Conservation (phyloP, 2,797 vertebrate genomes). For the Sphenopsis melanotis region DNA sequence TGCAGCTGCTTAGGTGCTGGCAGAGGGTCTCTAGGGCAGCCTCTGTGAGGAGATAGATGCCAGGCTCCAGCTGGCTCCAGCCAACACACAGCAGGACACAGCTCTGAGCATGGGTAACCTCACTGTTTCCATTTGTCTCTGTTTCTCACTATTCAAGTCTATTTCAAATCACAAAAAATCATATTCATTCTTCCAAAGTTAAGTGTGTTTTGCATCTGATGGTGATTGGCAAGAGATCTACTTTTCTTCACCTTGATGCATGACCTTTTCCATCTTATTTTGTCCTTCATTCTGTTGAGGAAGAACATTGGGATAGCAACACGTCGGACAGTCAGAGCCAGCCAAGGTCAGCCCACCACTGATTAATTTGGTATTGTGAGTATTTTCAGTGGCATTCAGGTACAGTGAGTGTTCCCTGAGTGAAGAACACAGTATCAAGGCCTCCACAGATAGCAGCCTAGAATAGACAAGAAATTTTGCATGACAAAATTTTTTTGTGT, state of each 20-base stretch:
- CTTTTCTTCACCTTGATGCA: not conserved
- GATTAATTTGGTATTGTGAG: not conserved
- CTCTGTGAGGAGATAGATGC: not conserved
- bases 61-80: not conserved
- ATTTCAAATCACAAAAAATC: not conserved
- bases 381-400: not conserved
- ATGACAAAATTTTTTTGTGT: not conserved
- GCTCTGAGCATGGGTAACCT: not conserved
- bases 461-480: not conserved
- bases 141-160: not conserved
- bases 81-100: not conserved
- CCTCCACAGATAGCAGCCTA: not conserved
- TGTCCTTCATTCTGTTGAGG: not conserved
- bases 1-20: not conserved
- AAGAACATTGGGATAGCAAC: not conserved
- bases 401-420: not conserved
- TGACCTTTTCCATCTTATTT: not conserved
- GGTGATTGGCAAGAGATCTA: not conserved
- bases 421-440: not conserved
- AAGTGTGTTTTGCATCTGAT: not conserved
- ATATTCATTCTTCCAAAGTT: not conserved
- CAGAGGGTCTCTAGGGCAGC: rapidly evolving
- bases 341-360: not conserved
- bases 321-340: rapidly evolving
- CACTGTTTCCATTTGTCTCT: not conserved